These are phyloP conservation scores for Phataginus tricuspis DNA, from an alignment of 2,797 vertebrate genomes.

Conservation along the genomic window DNA sequence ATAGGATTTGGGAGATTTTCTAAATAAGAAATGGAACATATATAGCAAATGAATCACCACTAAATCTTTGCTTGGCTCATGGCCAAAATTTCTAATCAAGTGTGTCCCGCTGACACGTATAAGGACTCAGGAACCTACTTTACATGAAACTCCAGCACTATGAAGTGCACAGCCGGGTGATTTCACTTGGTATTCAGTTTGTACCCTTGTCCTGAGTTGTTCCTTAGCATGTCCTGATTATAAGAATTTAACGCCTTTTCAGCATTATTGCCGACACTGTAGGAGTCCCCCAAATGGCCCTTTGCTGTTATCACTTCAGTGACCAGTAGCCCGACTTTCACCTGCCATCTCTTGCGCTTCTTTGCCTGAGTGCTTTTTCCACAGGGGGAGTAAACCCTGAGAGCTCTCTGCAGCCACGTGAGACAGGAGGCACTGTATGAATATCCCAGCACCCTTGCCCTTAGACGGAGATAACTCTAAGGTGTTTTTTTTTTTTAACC, in stretches of 20 bases:
- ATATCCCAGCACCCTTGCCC: rapidly evolving
- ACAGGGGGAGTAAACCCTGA: neutral
- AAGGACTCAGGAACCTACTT: neutral
- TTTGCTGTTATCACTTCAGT: neutral
- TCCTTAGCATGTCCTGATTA: neutral
- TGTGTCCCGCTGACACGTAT: neutral
- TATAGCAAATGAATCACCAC: neutral
- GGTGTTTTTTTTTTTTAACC: neutral
- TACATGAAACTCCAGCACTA: neutral
- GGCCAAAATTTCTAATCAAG: neutral
- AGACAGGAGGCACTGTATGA: neutral
- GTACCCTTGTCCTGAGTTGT: neutral
- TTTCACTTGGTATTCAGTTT: neutral
- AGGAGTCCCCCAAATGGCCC: neutral
- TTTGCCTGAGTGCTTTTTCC: neutral
- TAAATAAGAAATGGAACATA: neutral
- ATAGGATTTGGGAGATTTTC: neutral
- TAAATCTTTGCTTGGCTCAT: neutral
- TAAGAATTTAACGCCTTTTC: neutral
- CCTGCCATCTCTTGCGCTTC: neutral
- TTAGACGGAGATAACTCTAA: neutral
- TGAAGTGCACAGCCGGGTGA: neutral
- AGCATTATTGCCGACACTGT: neutral
- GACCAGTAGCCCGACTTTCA: neutral
- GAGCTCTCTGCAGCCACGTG: neutral